Conservation (phyloP, 2,113 vertebrate genomes). For the Ancistrus triradiatus region DNA sequence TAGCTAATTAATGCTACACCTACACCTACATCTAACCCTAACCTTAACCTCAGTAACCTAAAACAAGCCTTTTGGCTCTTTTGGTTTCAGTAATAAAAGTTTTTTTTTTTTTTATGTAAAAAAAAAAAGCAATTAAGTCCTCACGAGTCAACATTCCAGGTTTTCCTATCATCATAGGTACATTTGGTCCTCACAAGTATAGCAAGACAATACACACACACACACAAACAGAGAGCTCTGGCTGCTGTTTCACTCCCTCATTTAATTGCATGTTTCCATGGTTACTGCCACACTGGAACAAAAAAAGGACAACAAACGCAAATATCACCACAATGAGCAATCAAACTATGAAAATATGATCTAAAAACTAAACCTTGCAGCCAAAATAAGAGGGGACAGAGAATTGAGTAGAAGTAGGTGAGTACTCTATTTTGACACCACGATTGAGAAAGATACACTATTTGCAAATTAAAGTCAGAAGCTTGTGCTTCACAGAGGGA, state of each 20-base stretch:
- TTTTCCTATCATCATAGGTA: too few relatives aligned
- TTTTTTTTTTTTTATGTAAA: too few relatives aligned
- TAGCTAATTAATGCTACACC: too few relatives aligned
- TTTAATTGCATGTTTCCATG: constrained; percentile 57
- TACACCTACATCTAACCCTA: too few relatives aligned
- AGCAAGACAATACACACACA: constrained; percentile 25
- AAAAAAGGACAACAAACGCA: constrained; percentile 30
- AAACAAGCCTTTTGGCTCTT: too few relatives aligned
- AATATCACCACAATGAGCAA: constrained; percentile 29
- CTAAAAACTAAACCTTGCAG: constrained; percentile 1
- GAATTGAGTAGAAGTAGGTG: constrained; percentile 14
- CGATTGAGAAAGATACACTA: constrained; percentile 27
- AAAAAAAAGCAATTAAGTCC: too few relatives aligned
- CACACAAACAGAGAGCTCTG: constrained; percentile 35
- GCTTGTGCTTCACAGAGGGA: constrained; percentile 30
- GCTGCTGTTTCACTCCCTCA: constrained; percentile 48
- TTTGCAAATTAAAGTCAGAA: constrained; percentile 40
- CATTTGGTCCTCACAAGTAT: too few relatives aligned
- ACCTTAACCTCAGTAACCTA: too few relatives aligned
- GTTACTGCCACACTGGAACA: constrained; percentile 48
- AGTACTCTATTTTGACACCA: constrained; percentile 34
- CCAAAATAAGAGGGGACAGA: constrained; percentile 18
- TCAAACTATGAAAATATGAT: constrained; percentile 37
- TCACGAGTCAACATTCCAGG: too few relatives aligned
- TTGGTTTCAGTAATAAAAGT: too few relatives aligned